Evolutionary conservation across 2,797 vertebrate species (phyloP).

Genomic region (Enteromius thamalakanensis): DNA sequence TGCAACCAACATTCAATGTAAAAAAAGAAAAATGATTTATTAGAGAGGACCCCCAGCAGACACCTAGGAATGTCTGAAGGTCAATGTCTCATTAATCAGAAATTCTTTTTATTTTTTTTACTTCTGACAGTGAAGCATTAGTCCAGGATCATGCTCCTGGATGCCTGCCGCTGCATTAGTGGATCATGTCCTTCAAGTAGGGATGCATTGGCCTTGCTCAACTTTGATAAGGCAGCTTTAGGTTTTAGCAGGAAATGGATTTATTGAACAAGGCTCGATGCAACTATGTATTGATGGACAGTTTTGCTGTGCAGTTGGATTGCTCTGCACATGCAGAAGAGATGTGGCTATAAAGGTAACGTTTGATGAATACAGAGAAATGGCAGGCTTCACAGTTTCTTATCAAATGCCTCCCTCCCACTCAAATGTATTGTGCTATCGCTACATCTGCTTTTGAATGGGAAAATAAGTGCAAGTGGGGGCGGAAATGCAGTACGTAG

Average conservation of each 20-base stretch:
- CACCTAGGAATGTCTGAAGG: background rate
- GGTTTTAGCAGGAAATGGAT: constrained; percentile 50
- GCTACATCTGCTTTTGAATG: background rate
- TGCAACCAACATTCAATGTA: background rate
- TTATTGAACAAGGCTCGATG: constrained; percentile 47
- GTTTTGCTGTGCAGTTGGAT: background rate
- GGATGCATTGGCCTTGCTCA: constrained; percentile 32
- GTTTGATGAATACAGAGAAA: constrained; percentile 10
- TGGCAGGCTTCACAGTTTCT: background rate
- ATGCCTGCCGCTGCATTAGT: constrained; percentile 26
- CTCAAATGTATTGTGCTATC: constrained; percentile 1
- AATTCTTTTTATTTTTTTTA: background rate
- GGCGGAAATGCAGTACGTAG: background rate
- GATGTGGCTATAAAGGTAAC: background rate
- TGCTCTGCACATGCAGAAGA: constrained; percentile 1
- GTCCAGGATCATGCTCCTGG: background rate
- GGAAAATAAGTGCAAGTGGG: background rate
- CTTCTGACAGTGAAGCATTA: background rate
- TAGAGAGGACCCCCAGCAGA: background rate
- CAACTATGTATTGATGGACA: constrained; percentile 38
- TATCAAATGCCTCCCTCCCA: background rate
- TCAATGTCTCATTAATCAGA: background rate
- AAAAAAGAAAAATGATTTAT: background rate
- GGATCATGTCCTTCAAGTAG: constrained; percentile 30
- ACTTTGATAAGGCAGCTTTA: constrained; percentile 52